Percentiles rank a stretch among this genome's conserved stretches.
phyloP scores from a whole-genome alignment of 2,888 invertebrate species.

The Caenorhabditis sp. region DNA sequence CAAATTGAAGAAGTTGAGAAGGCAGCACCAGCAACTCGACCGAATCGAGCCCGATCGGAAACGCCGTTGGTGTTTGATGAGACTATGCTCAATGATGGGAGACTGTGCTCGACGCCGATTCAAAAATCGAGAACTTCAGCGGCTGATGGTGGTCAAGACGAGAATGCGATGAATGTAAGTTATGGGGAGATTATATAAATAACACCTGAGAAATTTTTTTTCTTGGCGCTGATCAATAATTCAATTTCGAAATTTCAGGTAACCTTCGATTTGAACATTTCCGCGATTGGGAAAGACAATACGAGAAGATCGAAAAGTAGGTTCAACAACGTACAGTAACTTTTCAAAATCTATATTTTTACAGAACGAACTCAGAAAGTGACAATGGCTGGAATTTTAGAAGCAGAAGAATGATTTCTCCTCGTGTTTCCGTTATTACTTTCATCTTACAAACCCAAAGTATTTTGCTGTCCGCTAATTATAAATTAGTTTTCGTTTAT shows the following conservation, averaged over 20 bases:
- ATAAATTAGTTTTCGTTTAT: too few species aligned
- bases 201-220: neutral
- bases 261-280: constrained; percentile 26
- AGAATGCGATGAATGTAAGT: neutral
- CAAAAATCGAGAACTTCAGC: neutral
- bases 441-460: too few species aligned
- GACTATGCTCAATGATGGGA: constrained; percentile 8
- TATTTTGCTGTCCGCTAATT: too few species aligned
- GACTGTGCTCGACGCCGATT: constrained; percentile 34
- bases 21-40: neutral
- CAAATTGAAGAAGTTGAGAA: constrained; percentile 3
- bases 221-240: too few species aligned
- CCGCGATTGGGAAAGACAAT: constrained; percentile 20
- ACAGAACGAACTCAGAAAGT: neutral
- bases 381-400: constrained; percentile 6
- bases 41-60: neutral
- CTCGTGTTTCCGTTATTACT: too few species aligned
- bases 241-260: constrained; percentile 5
- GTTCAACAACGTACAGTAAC: neutral
- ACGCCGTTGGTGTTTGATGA: constrained; percentile 22
- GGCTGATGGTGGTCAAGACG: neutral
- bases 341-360: neutral
- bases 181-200: neutral
- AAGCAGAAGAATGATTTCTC: constrained; percentile 2
- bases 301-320: constrained; percentile 18